Evolutionary conservation across 2,797 vertebrate species (phyloP), one percentile per base, ranked within the genome.

Genomic region (Simalia tracyae): DNA sequence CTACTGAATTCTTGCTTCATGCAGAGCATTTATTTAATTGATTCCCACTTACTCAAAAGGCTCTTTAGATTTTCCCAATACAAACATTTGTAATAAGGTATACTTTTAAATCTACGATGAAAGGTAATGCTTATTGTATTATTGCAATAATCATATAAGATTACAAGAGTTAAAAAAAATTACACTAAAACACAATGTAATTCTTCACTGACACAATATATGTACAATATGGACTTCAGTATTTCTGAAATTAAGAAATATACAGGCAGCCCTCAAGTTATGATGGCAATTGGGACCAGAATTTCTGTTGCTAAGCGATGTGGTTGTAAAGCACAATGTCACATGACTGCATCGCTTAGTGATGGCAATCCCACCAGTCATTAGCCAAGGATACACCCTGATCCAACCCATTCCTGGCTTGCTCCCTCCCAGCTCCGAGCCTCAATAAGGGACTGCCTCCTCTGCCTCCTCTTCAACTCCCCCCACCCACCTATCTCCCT

Each of bases 221-320:
- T 28, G 31, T 4, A 42, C 61, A 86, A 61, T 17, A 12, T 46
- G 61, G 0, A 72, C 87, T 84, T 31, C 24, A 54, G 63, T 2
- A 12, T 46, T 89, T 91, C 86, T 87, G 36, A 89, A 88, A 50
- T 56, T 24, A 93, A 68, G 57, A 1, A 91, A 31, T 0, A 1
- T 0, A 0, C 4, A 12, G 64, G 11, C 28, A 14, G 63, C 26
- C 4, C 64, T 66, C n/a, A 66, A 66, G 12, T n/a, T 68, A 31
- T 28, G n/a, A 31, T 5, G n/a, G 64, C 64, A 68, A 68, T 5
- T 31, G n/a, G 64, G 28, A 68, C 10, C 28, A 15, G 64, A 68
- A 68, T 68, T 4, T 31, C n/a, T 68, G 64, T 2, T 11, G n/a
- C 12, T 68, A 68, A 68, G 28, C 28, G 2, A 68, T n/a, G 64